Conservation (phyloP, 2,888 invertebrate species). For the Bellardia pandia region DNA sequence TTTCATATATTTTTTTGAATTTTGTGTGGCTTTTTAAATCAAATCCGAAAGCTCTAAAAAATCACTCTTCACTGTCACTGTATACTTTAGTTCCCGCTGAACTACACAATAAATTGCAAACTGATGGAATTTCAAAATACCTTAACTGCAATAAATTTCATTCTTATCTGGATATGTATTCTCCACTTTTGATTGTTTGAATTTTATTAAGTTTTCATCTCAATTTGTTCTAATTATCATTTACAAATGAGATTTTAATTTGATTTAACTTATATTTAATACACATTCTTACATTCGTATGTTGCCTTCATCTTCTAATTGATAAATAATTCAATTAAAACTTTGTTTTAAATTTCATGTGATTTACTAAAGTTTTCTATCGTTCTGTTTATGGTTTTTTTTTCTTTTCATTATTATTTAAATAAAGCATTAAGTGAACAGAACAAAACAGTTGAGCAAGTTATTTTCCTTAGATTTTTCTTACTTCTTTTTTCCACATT, state of each 20-base stretch:
- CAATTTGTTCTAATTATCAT: conserved; percentile 42
- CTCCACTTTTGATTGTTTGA: neutral
- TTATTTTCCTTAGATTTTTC: neutral
- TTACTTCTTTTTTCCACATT: conserved; percentile 1
- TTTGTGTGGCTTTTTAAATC: too few species aligned
- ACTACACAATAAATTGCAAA: too few species aligned
- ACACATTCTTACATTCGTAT: conserved; percentile 16
- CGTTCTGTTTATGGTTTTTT: neutral
- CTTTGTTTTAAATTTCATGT: conserved; percentile 46
- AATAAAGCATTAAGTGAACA: conserved; percentile 26
- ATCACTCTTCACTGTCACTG: too few species aligned
- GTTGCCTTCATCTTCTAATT: conserved; percentile 32
- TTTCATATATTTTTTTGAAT: too few species aligned
- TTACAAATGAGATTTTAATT: conserved; percentile 44
- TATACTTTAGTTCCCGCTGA: too few species aligned
- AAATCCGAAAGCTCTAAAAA: too few species aligned
- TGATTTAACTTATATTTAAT: conserved; percentile 17
- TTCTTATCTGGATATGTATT: neutral
- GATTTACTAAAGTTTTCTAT: conserved; percentile 17
- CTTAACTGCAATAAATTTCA: neutral
- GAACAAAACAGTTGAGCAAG: conserved; percentile 1
- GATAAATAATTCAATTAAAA: conserved; percentile 68
- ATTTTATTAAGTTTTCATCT: conserved; percentile 14
- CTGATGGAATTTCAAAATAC: neutral
- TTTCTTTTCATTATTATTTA: conserved; percentile 5